A percentile compares a stretch with the other conserved stretches of the same genome.
Conservation (phyloP, 64 coral and sea anemone species). For the Montipora cactus region DNA sequence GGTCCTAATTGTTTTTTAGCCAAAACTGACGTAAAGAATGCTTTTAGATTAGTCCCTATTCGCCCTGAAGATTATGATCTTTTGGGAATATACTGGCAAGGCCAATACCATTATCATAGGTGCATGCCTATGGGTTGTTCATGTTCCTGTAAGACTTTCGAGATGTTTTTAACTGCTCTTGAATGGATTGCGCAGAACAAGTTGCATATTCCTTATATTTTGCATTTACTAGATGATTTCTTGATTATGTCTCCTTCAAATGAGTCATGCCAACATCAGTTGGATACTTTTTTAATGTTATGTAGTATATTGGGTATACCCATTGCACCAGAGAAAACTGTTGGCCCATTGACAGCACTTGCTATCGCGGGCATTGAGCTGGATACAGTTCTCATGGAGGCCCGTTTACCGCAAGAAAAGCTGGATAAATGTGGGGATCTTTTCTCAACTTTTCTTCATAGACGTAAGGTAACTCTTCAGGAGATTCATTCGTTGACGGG, state of each 20-base stretch:
- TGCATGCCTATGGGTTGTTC: conserved; percentile 70
- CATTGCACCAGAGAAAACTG: conserved; percentile 11
- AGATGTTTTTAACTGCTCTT: conserved; percentile 32
- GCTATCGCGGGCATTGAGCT: not conserved
- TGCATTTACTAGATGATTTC: conserved; percentile 34
- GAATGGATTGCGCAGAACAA: conserved; percentile 50
- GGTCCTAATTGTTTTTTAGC: conserved; percentile 9
- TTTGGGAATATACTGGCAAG: conserved; percentile 15
- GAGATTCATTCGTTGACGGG: not conserved
- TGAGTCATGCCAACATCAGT: conserved; percentile 2
- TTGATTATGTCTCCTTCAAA: conserved; percentile 11
- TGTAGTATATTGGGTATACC: conserved; percentile 1
- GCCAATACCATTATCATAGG: conserved; percentile 25
- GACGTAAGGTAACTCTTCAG: not conserved
- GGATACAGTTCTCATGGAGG: conserved; percentile 22
- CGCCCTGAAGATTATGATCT: not conserved
- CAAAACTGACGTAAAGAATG: conserved; percentile 21
- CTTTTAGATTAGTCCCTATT: conserved; percentile 7
- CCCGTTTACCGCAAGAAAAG: conserved; percentile 9
- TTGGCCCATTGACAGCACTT: conserved; percentile 16
- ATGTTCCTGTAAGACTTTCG: conserved; percentile 45
- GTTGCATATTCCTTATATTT: conserved; percentile 23
- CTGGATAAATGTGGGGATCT: not conserved
- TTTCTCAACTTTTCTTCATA: conserved; percentile 13
- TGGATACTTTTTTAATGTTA: conserved; percentile 36